phyloP scores from a whole-genome alignment of 1,140 invertebrate species.

The Drosophila jambulina region DNA sequence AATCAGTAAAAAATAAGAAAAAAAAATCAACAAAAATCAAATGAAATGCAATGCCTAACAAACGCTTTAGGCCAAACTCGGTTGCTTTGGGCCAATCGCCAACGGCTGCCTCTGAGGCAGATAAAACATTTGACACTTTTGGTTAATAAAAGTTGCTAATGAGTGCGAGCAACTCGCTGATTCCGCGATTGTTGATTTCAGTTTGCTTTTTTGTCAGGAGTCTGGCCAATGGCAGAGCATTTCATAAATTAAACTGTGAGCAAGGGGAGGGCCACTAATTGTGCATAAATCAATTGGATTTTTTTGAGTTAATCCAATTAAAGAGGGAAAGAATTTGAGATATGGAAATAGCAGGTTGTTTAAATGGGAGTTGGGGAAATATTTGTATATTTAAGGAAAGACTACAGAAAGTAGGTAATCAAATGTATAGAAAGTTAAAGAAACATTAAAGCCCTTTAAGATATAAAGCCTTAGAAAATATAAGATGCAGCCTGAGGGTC shows the following conservation, averaged over 20 bases:
- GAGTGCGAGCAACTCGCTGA: conserved; percentile 65
- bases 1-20: neutral
- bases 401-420: neutral
- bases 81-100: conserved; percentile 55
- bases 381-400: neutral
- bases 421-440: neutral
- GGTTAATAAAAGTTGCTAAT: conserved; percentile 79
- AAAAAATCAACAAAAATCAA: neutral
- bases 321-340: too few relatives aligned
- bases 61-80: conserved; percentile 45
- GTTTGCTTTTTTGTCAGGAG: conserved; percentile 18
- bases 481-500: neutral
- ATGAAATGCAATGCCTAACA: conserved; percentile 41
- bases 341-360: neutral
- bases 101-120: conserved; percentile 18
- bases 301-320: conserved; percentile 9
- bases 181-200: conserved; percentile 45
- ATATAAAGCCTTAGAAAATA: neutral
- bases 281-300: conserved; percentile 18
- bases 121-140: conserved; percentile 68
- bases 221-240: conserved; percentile 52
- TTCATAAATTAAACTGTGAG: conserved; percentile 5
- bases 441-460: neutral
- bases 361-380: neutral
- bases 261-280: conserved; percentile 27